Evolutionary conservation across 2,888 invertebrate genomes (phyloP).

Genomic region (Caenorhabditis panamensis): DNA sequence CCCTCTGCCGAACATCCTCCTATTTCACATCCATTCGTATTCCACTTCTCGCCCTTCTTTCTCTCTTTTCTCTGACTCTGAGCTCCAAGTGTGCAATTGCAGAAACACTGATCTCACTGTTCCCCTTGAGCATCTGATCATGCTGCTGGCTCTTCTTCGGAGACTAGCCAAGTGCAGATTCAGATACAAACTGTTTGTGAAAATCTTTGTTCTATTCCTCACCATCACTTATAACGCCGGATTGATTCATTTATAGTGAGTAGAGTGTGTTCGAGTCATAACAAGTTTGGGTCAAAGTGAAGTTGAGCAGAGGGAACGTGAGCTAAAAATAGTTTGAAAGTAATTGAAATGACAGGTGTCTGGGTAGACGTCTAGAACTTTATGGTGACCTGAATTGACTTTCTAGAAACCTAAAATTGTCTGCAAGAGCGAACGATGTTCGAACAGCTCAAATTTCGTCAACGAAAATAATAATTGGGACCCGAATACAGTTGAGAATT

Average conservation of each 20-base stretch:
- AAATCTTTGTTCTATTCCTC: conserved; percentile 38
- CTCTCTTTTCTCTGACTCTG: background rate
- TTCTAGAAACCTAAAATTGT: too few species aligned
- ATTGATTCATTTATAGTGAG: conserved; percentile 49
- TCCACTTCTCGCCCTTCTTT: background rate
- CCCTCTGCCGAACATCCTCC: conserved; percentile 31
- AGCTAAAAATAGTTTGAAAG: background rate
- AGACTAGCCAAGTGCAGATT: conserved; percentile 25
- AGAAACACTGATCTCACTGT: conserved; percentile 4
- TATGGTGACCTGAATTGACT: too few species aligned
- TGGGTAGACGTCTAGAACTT: background rate
- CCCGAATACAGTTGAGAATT: too few species aligned
- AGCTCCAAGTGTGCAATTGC: conserved; percentile 23
- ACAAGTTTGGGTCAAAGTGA: background rate
- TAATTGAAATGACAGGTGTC: background rate
- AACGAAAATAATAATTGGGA: too few species aligned
- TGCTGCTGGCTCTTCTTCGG: conserved; percentile 35
- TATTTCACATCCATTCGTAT: conserved; percentile 1
- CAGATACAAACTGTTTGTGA: conserved; percentile 34
- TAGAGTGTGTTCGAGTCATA: background rate
- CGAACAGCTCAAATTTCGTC: too few species aligned
- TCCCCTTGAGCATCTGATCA: background rate
- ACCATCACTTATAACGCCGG: conserved; percentile 46
- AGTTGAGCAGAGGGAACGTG: background rate
- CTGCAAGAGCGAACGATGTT: too few species aligned